Percentiles rank a stretch among this genome's conserved stretches.
phyloP scores from a whole-genome alignment of 2,888 invertebrate species.

The Parthenolecanium corni region DNA sequence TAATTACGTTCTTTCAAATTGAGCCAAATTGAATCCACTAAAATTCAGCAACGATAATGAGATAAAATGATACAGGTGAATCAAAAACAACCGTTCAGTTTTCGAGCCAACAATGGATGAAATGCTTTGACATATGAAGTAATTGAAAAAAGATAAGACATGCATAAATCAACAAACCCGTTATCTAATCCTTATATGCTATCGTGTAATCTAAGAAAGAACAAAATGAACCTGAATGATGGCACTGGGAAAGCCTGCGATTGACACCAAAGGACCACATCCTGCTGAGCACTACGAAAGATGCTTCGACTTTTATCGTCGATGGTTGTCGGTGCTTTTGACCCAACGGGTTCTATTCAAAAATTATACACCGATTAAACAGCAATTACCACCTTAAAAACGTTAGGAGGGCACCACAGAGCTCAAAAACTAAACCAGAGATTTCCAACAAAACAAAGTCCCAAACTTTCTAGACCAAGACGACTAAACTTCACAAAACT shows the following conservation, averaged over 20 bases:
- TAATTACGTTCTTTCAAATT: too few relatives aligned
- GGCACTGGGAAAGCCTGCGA: conserved; percentile 32
- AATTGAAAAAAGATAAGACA: too few relatives aligned
- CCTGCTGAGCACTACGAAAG: conserved; percentile 13
- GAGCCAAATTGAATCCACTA: conserved; percentile 4
- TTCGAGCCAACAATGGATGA: too few relatives aligned
- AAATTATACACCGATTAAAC: background rate
- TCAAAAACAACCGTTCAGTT: too few relatives aligned
- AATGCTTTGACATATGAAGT: too few relatives aligned
- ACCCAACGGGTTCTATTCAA: conserved; percentile 31
- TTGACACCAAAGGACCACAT: conserved; percentile 30
- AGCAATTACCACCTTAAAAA: background rate
- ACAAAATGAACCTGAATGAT: conserved; percentile 28
- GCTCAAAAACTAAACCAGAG: background rate
- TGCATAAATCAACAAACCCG: too few relatives aligned
- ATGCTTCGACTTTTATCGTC: conserved; percentile 42
- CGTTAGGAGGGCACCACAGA: background rate
- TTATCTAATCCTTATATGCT: too few relatives aligned
- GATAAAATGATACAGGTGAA: background rate
- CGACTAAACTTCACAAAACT: too few relatives aligned
- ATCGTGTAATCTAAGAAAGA: too few relatives aligned
- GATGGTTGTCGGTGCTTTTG: conserved; percentile 50
- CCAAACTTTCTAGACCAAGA: background rate
- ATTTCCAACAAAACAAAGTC: background rate
- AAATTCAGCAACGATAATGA: background rate